Base-by-base conservation (phyloP, 1,140 invertebrate species). In the Whitmania pigra region DNA sequence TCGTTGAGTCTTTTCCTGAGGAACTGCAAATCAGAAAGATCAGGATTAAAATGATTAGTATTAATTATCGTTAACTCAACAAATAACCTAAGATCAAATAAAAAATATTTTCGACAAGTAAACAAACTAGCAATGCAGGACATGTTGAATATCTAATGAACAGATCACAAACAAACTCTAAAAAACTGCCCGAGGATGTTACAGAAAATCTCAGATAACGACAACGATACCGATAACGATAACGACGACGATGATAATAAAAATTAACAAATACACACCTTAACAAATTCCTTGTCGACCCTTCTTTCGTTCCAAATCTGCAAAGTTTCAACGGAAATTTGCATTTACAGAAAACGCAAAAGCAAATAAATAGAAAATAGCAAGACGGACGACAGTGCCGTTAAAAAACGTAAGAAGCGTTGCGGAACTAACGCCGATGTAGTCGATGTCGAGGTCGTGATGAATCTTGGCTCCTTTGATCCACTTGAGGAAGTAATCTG, bases 291-390 rank as follows among this genome's bases (percentile, higher is more conserved):
- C 27, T 73, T 66, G 71, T 78, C 71, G 74, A 78, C 80, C 29
- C 67, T 29, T 66, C 75, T 76, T 75, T 82, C 80, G 78, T 82
- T 82, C 80, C 80, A 81, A 25, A 81, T 78, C 80, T 81, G 76
- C 63, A 11, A 49, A 49, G 43, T 3, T 49, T 11, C 5, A 49
- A 17, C 13, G 2, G 1, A 49, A 49, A 49, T 49, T 49, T 49
- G 15, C 6, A 49, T 49, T 49, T 43, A 43, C 13, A 43, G 40
- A 43, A 43, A 43, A 43, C 13, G 5, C n/a, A n/a, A n/a, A n/a
- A n/a, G n/a, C n/a, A n/a, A n/a, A n/a, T n/a, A n/a, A n/a, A n/a
- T n/a, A n/a, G n/a, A n/a, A n/a, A n/a, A n/a, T n/a, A 36, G 31
- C 31, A 36, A 36, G 6, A 3, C 6, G 31, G 31, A 36, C 6